Evolutionary conservation across 2,113 vertebrate genomes (phyloP).

Genomic region (Dipodomys merriami): DNA sequence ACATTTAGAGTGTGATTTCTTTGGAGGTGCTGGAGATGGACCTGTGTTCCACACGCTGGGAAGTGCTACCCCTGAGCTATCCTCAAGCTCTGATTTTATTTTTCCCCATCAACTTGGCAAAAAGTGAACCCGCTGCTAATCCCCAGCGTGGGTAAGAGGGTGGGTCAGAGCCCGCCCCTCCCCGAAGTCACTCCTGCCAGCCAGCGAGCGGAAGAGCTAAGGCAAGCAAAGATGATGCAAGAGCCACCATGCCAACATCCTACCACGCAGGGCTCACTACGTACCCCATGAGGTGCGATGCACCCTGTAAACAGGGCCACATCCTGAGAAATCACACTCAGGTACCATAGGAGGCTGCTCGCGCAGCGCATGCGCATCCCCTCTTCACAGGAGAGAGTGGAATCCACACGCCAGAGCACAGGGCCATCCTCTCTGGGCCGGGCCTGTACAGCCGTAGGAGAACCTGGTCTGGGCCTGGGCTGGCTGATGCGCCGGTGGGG

Average conservation of each 20-base stretch:
- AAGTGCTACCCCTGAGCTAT: neutral
- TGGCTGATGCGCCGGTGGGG: too few relatives aligned
- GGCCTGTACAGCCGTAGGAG: neutral
- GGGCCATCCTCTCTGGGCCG: neutral
- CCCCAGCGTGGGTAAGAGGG: neutral
- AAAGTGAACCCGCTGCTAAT: neutral
- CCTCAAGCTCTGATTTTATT: neutral
- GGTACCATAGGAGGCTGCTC: too few relatives aligned
- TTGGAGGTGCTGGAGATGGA: neutral
- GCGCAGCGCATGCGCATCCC: too few relatives aligned
- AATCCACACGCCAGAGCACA: neutral
- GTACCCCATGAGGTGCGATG: neutral
- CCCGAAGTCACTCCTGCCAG: neutral
- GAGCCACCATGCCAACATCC: neutral
- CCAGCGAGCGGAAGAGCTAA: neutral
- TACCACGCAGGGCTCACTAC: too few relatives aligned
- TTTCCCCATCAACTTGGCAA: neutral
- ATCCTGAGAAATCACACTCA: neutral
- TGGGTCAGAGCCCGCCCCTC: neutral
- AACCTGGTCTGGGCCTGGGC: neutral
- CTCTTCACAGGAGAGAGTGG: neutral
- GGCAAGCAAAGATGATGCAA: neutral
- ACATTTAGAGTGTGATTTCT: neutral
- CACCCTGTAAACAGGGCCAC: neutral
- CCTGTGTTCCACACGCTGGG: neutral